phyloP scores from a whole-genome alignment of 2,888 invertebrate genomes.

The Eledona agricola region DNA sequence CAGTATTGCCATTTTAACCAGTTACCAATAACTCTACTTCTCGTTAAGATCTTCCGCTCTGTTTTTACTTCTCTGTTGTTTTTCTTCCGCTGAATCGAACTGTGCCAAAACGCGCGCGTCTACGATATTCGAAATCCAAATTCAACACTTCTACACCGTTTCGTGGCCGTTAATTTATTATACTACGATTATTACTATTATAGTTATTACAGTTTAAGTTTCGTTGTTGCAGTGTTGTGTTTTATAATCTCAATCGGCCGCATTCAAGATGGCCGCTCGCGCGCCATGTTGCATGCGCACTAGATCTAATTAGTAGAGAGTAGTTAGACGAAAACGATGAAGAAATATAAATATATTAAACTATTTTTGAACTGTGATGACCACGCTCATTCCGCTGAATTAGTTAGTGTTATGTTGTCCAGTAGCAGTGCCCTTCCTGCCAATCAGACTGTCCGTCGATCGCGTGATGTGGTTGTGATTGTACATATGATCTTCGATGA shows the following conservation, averaged over 20 bases:
- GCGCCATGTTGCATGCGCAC: conserved; percentile 15
- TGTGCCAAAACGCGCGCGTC: conserved; percentile 36
- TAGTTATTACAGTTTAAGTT: conserved; percentile 17
- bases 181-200: conserved; percentile 7
- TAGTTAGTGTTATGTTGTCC: conserved; percentile 50
- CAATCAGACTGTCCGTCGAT: conserved; percentile 56
- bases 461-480: conserved; percentile 61
- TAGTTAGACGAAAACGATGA: conserved; percentile 12
- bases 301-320: conserved; percentile 39
- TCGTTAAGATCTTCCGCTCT: conserved; percentile 27
- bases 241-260: conserved; percentile 25
- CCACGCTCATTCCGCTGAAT: conserved; percentile 55
- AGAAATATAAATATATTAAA: conserved; percentile 24
- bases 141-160: neutral
- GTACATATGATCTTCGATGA: conserved; percentile 62
- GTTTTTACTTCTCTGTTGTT: conserved; percentile 1
- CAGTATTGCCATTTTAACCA: conserved; percentile 36
- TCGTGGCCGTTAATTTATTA: conserved; percentile 15
- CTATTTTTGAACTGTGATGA: conserved; percentile 52
- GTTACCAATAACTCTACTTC: conserved; percentile 32
- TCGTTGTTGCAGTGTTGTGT: conserved; percentile 19
- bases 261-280: neutral
- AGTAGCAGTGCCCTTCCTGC: conserved; percentile 51
- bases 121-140: conserved; percentile 27
- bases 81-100: conserved; percentile 18